Evolutionary conservation across 2,888 invertebrate genomes (phyloP), one percentile per base, ranked within the genome.

Genomic region (Ctena decussata): DNA sequence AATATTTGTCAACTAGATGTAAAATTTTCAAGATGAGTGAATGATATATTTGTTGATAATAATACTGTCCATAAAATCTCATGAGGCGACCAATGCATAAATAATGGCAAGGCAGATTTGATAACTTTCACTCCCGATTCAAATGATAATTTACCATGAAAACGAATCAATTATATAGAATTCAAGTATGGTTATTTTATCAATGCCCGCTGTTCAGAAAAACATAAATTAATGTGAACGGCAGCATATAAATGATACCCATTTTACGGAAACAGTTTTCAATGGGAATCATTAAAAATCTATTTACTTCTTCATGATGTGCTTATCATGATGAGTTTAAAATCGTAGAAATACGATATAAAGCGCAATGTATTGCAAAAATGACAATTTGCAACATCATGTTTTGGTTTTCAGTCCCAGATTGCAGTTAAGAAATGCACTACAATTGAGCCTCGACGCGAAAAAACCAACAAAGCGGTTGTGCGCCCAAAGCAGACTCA

Each of bases 71-170:
- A 21, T 24, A 27, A 37, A 82, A 24, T 81, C 65, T 41, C 70
- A 76, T 71, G 65, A 71, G 21, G 72, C 75, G 30, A 41, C 60
- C 73, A 53, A 81, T 82, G 85, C 85, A 85, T 85, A 84, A 85
- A 85, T 81, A 83, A 88, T 83, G 69, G 72, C 37, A 35, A 6
- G 57, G 73, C 57, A 81, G 60, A 82, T 82, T 82, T 69, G 81
- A 82, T 77, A 80, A 85, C 82, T 86, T 85, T 82, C 86, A 77
- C 85, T 80, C 79, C n/a, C 80, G 88, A 85, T 88, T 88, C 74
- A 75, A 85, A 88, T 88, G 84, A 82, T 88, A 88, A 88, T 88
- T 86, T 75, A 65, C 71, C 88, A 81, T 88, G 85, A 88, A 88
- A 86, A 84, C 76, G 85, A 86, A 84, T 85, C 87, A 82, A 87